Percentiles rank a stretch among this genome's conserved stretches.
Conservation (phyloP, 2,888 invertebrate genomes). For the Hypselothyrea guttata region DNA sequence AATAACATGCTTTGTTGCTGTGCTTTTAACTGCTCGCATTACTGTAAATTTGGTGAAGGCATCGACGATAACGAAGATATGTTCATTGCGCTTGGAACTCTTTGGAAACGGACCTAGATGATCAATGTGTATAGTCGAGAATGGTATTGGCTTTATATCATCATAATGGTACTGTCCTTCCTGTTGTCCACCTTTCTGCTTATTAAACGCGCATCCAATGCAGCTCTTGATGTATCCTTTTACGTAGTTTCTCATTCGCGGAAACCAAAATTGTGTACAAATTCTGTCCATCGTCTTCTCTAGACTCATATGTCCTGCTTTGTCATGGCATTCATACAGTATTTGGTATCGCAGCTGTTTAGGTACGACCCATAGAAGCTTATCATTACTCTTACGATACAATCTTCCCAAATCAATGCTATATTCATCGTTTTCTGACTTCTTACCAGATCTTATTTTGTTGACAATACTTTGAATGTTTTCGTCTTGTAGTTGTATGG, state of each 20-base stretch:
- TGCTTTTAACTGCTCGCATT: neutral
- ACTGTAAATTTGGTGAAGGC: constrained; percentile 7
- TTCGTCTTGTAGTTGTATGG: constrained; percentile 41
- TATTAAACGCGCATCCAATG: constrained; percentile 11
- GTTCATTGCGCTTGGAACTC: constrained; percentile 2
- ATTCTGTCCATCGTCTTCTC: constrained; percentile 1
- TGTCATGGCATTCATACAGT: constrained; percentile 7
- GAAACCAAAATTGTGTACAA: constrained; percentile 9
- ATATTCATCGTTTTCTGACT: constrained; percentile 6
- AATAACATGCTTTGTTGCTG: neutral
- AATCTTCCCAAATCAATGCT: constrained; percentile 16
- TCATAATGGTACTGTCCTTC: constrained; percentile 11
- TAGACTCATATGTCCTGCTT: constrained; percentile 4
- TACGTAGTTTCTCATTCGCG: constrained; percentile 8
- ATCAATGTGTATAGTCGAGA: constrained; percentile 9
- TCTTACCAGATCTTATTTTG: neutral
- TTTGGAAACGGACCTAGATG: constrained; percentile 12
- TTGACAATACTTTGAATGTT: neutral
- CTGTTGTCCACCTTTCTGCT: constrained; percentile 4
- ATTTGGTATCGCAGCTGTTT: constrained; percentile 14
- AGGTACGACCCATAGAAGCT: constrained; percentile 11
- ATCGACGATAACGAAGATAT: constrained; percentile 3
- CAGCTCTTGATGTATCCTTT: constrained; percentile 5
- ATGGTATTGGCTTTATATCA: constrained; percentile 2
- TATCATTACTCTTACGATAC: constrained; percentile 2